phyloP scores from a whole-genome alignment of 23 tunicate genomes.

The Halocynthia aurantium region DNA sequence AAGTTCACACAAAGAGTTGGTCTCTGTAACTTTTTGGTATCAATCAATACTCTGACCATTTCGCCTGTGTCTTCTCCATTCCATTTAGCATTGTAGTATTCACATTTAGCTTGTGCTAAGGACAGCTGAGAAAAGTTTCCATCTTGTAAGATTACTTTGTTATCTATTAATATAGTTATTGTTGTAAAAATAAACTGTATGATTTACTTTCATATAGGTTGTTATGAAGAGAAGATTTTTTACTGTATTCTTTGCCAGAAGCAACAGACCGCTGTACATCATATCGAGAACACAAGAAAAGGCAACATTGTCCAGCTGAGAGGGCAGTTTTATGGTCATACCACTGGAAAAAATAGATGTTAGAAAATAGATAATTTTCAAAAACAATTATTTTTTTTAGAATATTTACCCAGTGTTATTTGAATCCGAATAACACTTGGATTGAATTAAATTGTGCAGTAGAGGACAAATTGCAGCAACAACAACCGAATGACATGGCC shows the following conservation, averaged over 20 bases:
- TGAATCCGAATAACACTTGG: not conserved
- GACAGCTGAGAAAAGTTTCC: not conserved
- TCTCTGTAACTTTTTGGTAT: too few relatives aligned
- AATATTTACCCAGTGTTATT: not conserved
- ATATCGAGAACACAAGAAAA: not conserved
- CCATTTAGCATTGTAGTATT: not conserved
- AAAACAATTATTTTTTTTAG: too few relatives aligned
- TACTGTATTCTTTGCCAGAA: not conserved
- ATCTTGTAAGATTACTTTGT: too few relatives aligned
- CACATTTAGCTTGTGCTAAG: not conserved
- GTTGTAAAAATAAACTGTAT: not conserved
- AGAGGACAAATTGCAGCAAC: not conserved
- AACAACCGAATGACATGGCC: not conserved
- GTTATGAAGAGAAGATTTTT: not conserved
- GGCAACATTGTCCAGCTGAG: not conserved
- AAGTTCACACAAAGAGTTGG: too few relatives aligned
- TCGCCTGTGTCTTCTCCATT: too few relatives aligned
- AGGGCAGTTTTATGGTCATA: not conserved
- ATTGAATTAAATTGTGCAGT: not conserved
- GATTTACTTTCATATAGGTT: constrained; percentile 1
- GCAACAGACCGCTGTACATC: not conserved
- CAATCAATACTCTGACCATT: too few relatives aligned
- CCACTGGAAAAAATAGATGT: not conserved
- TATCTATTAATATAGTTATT: too few relatives aligned
- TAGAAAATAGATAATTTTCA: too few relatives aligned